Evolutionary conservation across 2,113 vertebrate genomes (phyloP).

Genomic region (Onychorhynchus coronatus): DNA sequence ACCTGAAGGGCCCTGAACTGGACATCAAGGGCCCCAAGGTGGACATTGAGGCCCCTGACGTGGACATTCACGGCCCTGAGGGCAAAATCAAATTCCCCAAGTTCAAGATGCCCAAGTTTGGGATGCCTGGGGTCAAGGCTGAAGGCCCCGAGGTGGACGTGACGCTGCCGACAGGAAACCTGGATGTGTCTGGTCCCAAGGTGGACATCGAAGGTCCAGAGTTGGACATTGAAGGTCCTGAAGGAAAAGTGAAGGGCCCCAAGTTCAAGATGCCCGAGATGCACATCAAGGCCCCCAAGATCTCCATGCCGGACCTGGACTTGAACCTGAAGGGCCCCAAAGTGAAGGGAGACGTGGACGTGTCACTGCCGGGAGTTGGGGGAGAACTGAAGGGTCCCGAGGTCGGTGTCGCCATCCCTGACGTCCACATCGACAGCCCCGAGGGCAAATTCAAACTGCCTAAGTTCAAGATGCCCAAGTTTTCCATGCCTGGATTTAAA

Average conservation of each 20-base stretch:
- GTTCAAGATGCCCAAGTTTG: constrained; percentile 38
- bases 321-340: constrained; percentile 25
- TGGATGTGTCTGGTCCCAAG: background rate
- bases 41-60: background rate
- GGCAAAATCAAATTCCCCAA: background rate
- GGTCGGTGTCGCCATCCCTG: background rate
- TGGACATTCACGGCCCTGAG: rapidly evolving
- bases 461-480: constrained; percentile 52
- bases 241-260: background rate
- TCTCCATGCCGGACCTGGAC: constrained; percentile 29
- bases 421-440: background rate
- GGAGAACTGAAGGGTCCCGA: background rate
- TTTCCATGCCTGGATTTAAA: background rate
- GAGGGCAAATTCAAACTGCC: background rate
- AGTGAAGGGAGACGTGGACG: background rate
- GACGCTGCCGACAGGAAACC: background rate
- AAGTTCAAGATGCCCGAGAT: background rate
- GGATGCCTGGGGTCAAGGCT: constrained; percentile 18
- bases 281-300: background rate
- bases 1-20: no score
- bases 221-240: rapidly evolving
- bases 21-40: background rate
- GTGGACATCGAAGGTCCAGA: background rate
- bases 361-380: background rate
- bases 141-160: background rate